phyloP scores from a whole-genome alignment of 2,113 vertebrate genomes.

The Leucosticte australis region DNA sequence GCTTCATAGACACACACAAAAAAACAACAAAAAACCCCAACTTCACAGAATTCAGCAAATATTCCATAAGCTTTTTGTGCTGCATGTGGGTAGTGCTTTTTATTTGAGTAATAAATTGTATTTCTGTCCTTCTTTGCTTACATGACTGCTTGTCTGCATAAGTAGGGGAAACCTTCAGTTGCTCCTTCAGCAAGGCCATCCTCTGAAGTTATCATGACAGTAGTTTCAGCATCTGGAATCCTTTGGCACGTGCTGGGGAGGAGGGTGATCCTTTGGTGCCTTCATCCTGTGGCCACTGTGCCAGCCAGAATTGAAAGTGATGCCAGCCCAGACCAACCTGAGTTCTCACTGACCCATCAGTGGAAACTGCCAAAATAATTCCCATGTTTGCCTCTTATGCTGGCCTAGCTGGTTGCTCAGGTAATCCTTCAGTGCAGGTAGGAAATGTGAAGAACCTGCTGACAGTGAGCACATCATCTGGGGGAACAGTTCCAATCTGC shows the following conservation, averaged over 20 bases:
- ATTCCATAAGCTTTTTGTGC: not conserved
- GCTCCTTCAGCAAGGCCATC: not conserved
- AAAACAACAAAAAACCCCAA: accelerated
- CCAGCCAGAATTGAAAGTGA: constrained; percentile 6
- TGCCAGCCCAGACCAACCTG: not conserved
- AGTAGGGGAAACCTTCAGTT: not conserved
- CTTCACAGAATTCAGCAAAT: not conserved
- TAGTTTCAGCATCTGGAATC: not conserved
- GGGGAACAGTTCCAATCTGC: not conserved
- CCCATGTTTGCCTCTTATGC: not conserved
- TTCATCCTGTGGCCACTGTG: not conserved
- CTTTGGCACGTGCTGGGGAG: not conserved
- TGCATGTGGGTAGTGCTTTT: not conserved
- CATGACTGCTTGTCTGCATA: not conserved
- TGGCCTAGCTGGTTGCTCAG: constrained; percentile 27
- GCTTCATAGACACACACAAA: not conserved
- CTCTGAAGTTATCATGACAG: not conserved
- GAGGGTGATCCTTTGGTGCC: not conserved
- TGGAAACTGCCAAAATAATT: not conserved
- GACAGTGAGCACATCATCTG: not conserved
- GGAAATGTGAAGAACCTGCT: not conserved
- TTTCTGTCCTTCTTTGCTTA: not conserved
- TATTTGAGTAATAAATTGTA: not conserved
- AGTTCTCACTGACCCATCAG: not conserved
- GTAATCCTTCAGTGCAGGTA: not conserved